Base-by-base conservation (phyloP, 2,113 vertebrate species). In the Ascaphus truei region DNA sequence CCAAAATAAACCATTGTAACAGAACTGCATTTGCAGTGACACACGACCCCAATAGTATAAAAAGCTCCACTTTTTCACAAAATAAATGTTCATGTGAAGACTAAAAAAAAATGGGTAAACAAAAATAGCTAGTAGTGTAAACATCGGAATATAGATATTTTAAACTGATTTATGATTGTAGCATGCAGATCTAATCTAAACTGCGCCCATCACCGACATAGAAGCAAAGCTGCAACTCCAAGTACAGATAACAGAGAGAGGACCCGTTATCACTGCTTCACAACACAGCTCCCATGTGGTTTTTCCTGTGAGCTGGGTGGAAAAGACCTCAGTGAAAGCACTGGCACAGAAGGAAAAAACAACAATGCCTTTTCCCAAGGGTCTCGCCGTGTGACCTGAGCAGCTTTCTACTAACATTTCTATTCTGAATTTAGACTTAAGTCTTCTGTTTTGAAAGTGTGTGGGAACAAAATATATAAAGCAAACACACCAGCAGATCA, bases 341-440 rank as follows among this genome's bases (percentile, higher is more conserved):
- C 3, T 76, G 33, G 71, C 57, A 63, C 3, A 10, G 22, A 6
- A 74, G 29, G 72, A 73, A 72, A 73, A 72, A 77, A 16, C 22
- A 72, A 68, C 12, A 68, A 12, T 0, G 53, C 58, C 51, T n/a
- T 65, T 74, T 30, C 64, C 45, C 3, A 72, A 57, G 7, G 71
- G 60, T n/a, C 53, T 51, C 62, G 8, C 3, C 10, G 3, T 62
- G 23, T 39, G 59, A 60, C 36, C 16, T 1, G 11, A 72, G 23
- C 29, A 64, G n/a, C 5, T 52, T 16, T 55, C 8, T 11, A 34
- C 10, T 41, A 56, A n/a, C 43, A 73, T 26, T 27, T 8, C 10
- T 52, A 22, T 58, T 60, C 58, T 7, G 34, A 9, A 43, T 4
- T 1, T 15, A 52, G 2, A 12, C 23, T 26, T 13, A 5, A 51